Evolutionary conservation across 2,888 invertebrate genomes (phyloP).

Genomic region (Habroteleia sp.): DNA sequence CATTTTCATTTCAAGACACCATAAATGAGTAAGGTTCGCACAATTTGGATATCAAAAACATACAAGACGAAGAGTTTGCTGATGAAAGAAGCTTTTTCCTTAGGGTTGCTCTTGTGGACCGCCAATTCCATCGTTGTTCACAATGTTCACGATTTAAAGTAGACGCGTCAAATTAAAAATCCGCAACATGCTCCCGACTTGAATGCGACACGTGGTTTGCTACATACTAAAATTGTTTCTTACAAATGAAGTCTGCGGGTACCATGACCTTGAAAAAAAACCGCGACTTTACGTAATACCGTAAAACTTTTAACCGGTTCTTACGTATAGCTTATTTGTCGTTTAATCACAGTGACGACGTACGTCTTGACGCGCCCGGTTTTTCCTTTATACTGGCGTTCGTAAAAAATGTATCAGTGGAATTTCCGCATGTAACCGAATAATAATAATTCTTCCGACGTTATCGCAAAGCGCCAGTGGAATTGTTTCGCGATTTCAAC

Average conservation of each 20-base stretch:
- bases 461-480: no score
- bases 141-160: no score
- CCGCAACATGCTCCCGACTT: slow-evolving; percentile 1
- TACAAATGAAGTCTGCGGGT: slow-evolving; percentile 2
- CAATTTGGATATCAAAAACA: no score
- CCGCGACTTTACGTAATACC: slow-evolving; percentile 4
- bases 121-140: background rate
- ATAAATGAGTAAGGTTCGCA: no score
- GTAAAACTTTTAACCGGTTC: slow-evolving; percentile 6
- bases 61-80: slow-evolving; percentile 28
- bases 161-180: no score
- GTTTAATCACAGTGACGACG: background rate
- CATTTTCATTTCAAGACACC: no score
- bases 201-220: background rate
- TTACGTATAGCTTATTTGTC: slow-evolving; percentile 1
- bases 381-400: slow-evolving; percentile 12
- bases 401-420: slow-evolving; percentile 24
- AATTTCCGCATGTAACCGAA: slow-evolving; percentile 9
- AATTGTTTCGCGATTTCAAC: no score
- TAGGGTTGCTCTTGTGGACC: slow-evolving; percentile 7
- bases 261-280: slow-evolving; percentile 1
- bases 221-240: slow-evolving; percentile 11
- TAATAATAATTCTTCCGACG: no score
- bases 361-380: background rate
- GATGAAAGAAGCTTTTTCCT: slow-evolving; percentile 26